Evolutionary conservation across 2,888 invertebrate genomes (phyloP).

Genomic region (Heteromyza rotundicornis): DNA sequence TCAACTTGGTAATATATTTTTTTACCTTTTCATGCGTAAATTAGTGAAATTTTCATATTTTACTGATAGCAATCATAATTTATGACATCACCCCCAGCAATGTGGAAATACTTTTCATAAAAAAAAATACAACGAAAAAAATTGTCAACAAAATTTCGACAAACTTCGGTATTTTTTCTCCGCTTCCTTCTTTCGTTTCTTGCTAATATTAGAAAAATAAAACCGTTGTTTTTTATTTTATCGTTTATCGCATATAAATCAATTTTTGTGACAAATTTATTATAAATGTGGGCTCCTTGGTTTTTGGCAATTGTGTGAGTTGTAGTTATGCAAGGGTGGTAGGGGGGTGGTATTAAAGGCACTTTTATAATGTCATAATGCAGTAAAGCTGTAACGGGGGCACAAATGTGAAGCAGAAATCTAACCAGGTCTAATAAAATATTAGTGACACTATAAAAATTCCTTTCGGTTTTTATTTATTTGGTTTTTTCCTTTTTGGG

Average conservation of each 20-base stretch:
- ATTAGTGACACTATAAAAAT: constrained; percentile 55
- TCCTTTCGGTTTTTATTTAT: too few species aligned
- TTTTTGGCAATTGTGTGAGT: constrained; percentile 30
- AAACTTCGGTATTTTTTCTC: too few species aligned
- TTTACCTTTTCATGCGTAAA: constrained; percentile 42
- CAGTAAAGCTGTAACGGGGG: constrained; percentile 7
- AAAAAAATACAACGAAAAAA: neutral
- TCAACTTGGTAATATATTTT: too few species aligned
- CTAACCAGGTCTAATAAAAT: constrained; percentile 44
- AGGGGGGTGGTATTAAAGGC: neutral
- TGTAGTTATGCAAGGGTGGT: neutral
- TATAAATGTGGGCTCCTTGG: constrained; percentile 30
- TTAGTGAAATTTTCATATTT: constrained; percentile 44
- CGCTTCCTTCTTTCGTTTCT: neutral
- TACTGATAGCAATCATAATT: constrained; percentile 61
- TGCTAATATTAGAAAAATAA: constrained; percentile 37
- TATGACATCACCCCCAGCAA: constrained; percentile 53
- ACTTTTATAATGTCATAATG: constrained; percentile 26
- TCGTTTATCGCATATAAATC: constrained; percentile 55
- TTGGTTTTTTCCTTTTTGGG: constrained; percentile 35
- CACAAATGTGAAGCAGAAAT: too few species aligned
- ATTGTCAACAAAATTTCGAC: neutral
- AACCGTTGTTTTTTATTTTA: constrained; percentile 35
- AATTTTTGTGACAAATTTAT: constrained; percentile 57
- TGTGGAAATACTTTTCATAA: neutral